Conservation (phyloP, 2,888 invertebrate genomes). For the Cheilosia variabilis region DNA sequence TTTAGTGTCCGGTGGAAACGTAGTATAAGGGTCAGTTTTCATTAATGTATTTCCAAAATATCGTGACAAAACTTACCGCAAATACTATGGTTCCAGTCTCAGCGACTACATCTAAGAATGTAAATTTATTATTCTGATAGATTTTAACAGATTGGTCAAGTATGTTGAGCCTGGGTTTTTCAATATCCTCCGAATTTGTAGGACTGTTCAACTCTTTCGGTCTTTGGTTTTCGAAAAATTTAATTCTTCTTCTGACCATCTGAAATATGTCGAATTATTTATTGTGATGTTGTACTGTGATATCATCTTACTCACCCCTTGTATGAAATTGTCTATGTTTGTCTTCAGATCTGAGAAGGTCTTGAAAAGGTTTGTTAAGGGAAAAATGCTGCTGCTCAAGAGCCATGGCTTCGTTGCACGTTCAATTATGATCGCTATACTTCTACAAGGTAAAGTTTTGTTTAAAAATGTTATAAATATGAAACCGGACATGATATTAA, state of each 20-base stretch:
- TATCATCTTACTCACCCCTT: too few species aligned
- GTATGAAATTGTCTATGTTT: too few species aligned
- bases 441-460: not conserved
- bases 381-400: not conserved
- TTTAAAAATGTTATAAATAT: too few species aligned
- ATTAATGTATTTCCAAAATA: too few species aligned
- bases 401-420: too few species aligned
- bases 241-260: conserved; percentile 9
- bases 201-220: not conserved
- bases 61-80: conserved; percentile 65
- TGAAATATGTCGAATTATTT: conserved; percentile 5
- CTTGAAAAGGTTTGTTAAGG: not conserved
- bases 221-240: not conserved
- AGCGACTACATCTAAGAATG: conserved; percentile 64
- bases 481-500: too few species aligned
- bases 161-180: conserved; percentile 67
- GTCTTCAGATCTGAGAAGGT: too few species aligned
- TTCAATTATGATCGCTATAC: too few species aligned
- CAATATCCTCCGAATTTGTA: not conserved
- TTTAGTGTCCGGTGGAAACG: too few species aligned
- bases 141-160: conserved; percentile 74
- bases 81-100: conserved; percentile 73
- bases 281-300: too few species aligned
- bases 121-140: conserved; percentile 61
- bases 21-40: too few species aligned